Conservation (phyloP, 2,888 invertebrate species). For the Lasioglossum zephyrum region DNA sequence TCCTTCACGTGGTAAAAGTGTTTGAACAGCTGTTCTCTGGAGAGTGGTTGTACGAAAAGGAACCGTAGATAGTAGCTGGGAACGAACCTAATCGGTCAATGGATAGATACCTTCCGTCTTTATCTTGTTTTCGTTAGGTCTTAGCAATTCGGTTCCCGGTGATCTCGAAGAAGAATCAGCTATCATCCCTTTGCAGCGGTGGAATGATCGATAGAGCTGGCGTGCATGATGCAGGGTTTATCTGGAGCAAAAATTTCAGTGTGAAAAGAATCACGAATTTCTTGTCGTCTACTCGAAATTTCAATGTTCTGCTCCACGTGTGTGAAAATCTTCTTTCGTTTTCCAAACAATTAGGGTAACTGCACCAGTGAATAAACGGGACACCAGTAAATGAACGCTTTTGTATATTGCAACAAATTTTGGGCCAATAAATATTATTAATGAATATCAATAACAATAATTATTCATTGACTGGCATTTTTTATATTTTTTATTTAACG, state of each 20-base stretch:
- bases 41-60: conserved; percentile 14
- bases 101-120: conserved; percentile 8
- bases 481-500: no score
- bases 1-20: conserved; percentile 40
- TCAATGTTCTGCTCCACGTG: no score
- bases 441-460: no score
- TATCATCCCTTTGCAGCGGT: background rate
- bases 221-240: background rate
- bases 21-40: conserved; percentile 63
- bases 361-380: no score
- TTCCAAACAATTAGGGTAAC: background rate
- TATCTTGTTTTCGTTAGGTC: conserved; percentile 7
- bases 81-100: conserved; percentile 20
- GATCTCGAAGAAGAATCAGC: background rate
- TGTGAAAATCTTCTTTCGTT: background rate
- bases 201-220: background rate
- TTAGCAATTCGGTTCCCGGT: background rate
- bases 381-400: no score
- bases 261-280: background rate
- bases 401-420: no score
- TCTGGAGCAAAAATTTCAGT: background rate
- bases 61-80: conserved; percentile 16
- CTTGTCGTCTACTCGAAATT: no score
- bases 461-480: no score
- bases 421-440: no score